These are phyloP conservation scores for Struthio camelus DNA, from an alignment of 2,113 vertebrate species.

Conservation along the genomic window DNA sequence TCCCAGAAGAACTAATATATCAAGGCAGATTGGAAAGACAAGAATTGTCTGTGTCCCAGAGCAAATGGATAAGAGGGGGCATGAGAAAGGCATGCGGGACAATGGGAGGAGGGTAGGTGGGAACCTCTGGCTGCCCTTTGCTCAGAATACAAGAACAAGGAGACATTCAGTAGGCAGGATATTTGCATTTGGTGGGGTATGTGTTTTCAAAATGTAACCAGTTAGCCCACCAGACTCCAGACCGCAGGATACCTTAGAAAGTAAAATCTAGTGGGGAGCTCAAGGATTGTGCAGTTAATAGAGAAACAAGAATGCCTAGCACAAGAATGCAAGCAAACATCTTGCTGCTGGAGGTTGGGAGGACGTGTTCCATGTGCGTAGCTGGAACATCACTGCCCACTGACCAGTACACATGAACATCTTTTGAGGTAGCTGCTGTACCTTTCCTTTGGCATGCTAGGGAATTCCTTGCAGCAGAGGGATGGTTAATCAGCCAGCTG, in stretches of 20 bases:
- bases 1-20: neutral
- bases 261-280: neutral
- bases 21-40: neutral
- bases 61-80: neutral
- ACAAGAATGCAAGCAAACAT: too few species aligned
- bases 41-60: neutral
- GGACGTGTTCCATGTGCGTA: neutral
- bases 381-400: neutral
- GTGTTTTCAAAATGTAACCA: neutral
- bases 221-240: neutral
- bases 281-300: neutral
- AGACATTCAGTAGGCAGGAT: neutral
- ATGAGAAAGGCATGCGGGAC: neutral
- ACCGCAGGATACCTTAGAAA: neutral
- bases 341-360: neutral
- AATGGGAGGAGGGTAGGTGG: conserved; percentile 16
- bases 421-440: neutral
- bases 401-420: neutral
- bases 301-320: neutral
- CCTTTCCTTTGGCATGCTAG: neutral
- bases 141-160: neutral
- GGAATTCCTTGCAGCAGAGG: neutral
- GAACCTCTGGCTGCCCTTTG: neutral
- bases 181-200: conserved; percentile 4
- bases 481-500: neutral